A percentile compares a stretch with the other conserved stretches of the same genome.
Evolutionary conservation across 2,888 invertebrate genomes (phyloP).

Genomic region (Prenolepis imparis): DNA sequence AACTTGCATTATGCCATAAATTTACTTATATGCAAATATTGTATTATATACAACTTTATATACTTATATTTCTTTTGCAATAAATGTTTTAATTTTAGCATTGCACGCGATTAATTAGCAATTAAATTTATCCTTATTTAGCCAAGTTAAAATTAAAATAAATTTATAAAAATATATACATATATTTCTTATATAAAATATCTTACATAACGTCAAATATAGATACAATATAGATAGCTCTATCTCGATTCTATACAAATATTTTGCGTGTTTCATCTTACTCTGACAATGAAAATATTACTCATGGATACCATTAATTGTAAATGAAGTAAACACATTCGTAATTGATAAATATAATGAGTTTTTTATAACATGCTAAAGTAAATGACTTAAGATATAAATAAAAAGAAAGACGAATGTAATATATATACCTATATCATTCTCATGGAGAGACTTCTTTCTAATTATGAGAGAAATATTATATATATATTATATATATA

Average conservation of each 20-base stretch:
- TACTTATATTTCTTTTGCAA: constrained; percentile 61
- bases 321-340: constrained; percentile 62
- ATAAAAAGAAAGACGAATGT: constrained; percentile 27
- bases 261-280: constrained; percentile 5
- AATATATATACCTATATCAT: constrained; percentile 1
- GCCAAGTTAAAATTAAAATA: constrained; percentile 34
- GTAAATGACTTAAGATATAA: constrained; percentile 22
- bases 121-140: constrained; percentile 69
- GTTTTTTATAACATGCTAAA: constrained; percentile 31
- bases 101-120: constrained; percentile 66
- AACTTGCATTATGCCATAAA: constrained; percentile 20
- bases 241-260: constrained; percentile 16
- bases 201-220: constrained; percentile 1
- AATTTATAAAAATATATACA: constrained; percentile 1
- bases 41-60: constrained; percentile 64
- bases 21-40: constrained; percentile 44
- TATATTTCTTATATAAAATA: neutral
- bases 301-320: constrained; percentile 62
- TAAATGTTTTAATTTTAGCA: constrained; percentile 73
- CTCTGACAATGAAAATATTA: constrained; percentile 19
- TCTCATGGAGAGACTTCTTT: neutral
- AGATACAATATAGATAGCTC: neutral
- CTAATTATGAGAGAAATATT: too few species aligned
- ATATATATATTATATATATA: too few species aligned
- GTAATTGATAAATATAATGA: constrained; percentile 61